These are phyloP conservation scores for Callosobruchus maculatus DNA, from an alignment of 2,888 invertebrate genomes.

Conservation along the genomic window DNA sequence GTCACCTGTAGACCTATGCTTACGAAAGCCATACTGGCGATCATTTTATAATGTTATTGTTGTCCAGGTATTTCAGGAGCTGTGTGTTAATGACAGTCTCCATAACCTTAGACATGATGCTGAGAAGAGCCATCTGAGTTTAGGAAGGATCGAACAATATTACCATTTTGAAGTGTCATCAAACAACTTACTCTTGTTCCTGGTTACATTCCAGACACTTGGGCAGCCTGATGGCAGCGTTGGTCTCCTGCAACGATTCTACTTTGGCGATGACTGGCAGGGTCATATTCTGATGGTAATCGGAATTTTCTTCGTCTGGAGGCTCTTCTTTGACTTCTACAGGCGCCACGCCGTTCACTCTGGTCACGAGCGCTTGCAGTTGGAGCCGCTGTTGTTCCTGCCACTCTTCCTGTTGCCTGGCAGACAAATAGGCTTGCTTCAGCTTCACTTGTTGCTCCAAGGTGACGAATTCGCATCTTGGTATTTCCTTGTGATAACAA, in stretches of 20 bases:
- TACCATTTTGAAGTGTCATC: slow-evolving; percentile 8
- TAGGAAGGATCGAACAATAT: no score
- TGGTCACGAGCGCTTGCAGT: neutral
- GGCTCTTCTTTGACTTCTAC: slow-evolving; percentile 14
- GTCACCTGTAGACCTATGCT: no score
- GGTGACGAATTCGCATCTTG: slow-evolving; percentile 40
- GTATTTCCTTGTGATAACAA: slow-evolving; percentile 30
- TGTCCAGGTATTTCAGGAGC: no score
- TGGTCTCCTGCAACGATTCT: slow-evolving; percentile 31
- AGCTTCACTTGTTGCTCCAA: slow-evolving; percentile 21
- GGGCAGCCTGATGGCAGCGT: slow-evolving; percentile 1
- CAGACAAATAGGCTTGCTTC: slow-evolving; percentile 7
- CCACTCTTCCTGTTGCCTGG: neutral
- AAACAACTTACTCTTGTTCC: slow-evolving; percentile 38
- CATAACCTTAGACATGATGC: no score
- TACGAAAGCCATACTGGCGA: no score
- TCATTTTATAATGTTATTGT: no score
- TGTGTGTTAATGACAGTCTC: no score
- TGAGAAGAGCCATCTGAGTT: no score
- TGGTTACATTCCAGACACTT: neutral
- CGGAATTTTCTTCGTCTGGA: slow-evolving; percentile 5
- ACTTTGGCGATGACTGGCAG: slow-evolving; percentile 39
- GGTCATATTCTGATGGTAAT: slow-evolving; percentile 11
- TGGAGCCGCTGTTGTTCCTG: neutral
- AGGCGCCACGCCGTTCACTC: neutral